A percentile compares a stretch with the other conserved stretches of the same genome.
Evolutionary conservation across 2,888 invertebrate genomes (phyloP).

Genomic region (Ophion ellenae): DNA sequence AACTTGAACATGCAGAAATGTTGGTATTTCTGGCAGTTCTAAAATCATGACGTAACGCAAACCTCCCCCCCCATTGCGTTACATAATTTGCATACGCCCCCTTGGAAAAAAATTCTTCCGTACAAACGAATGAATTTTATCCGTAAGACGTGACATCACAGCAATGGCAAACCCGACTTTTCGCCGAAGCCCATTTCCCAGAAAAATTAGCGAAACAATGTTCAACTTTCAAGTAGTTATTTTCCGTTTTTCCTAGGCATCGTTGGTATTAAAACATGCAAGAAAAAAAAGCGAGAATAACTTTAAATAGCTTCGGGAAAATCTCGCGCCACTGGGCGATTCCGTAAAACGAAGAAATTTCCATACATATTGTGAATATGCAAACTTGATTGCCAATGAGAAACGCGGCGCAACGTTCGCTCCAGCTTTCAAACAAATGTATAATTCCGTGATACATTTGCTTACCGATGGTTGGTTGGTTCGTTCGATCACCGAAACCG

Average conservation of each 20-base stretch:
- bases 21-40: too few species aligned
- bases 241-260: background rate
- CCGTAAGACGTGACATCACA: background rate
- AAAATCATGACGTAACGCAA: too few species aligned
- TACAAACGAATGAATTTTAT: too few species aligned
- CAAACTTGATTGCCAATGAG: slow-evolving; percentile 13
- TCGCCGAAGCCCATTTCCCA: background rate
- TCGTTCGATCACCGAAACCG: background rate
- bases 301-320: slow-evolving; percentile 6
- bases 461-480: background rate
- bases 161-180: background rate
- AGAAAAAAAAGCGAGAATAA: background rate
- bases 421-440: background rate
- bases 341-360: slow-evolving; percentile 32
- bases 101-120: too few species aligned
- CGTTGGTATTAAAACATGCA: slow-evolving; percentile 24
- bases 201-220: background rate
- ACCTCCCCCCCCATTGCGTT: too few species aligned
- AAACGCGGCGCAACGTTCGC: slow-evolving; percentile 1
- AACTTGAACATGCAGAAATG: too few species aligned
- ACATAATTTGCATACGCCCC: too few species aligned
- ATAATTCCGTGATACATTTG: slow-evolving; percentile 7
- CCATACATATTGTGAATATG: slow-evolving; percentile 45
- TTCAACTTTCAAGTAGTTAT: background rate
- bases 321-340: slow-evolving; percentile 20